phyloP scores from a whole-genome alignment of 1,140 invertebrate genomes.

The Nephotettix cincticeps region DNA sequence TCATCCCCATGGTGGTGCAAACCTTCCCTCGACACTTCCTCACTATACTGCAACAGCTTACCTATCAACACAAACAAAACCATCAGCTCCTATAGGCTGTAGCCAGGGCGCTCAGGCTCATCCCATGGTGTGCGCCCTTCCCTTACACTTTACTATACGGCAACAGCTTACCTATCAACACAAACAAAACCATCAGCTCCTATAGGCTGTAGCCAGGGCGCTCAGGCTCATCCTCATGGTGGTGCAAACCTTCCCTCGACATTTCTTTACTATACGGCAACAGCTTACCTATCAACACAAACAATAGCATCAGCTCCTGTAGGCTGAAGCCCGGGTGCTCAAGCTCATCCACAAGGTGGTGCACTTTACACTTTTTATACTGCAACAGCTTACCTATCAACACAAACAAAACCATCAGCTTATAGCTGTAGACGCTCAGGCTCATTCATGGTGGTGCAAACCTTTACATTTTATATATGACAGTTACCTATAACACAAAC shows the following conservation, averaged over 20 bases:
- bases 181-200: conserved; percentile 8
- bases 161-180: conserved; percentile 61
- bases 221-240: conserved; percentile 74
- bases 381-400: not conserved
- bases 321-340: conserved; percentile 52
- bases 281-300: not conserved
- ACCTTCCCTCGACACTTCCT: conserved; percentile 56
- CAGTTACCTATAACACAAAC: no score
- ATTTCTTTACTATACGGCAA: not conserved
- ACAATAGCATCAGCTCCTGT: not conserved
- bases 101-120: conserved; percentile 86
- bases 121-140: conserved; percentile 83
- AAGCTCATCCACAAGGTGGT: conserved; percentile 83
- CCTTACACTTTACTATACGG: conserved; percentile 63
- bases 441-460: no score
- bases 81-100: conserved; percentile 83
- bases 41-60: conserved; percentile 66
- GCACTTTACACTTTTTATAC: conserved; percentile 58
- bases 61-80: conserved; percentile 74
- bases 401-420: not conserved
- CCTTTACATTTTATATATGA: no score
- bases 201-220: conserved; percentile 53
- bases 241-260: conserved; percentile 65
- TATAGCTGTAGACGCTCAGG: not conserved
- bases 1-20: conserved; percentile 92